Evolutionary conservation across 2,888 invertebrate genomes (phyloP), one percentile per base, ranked within the genome.

Genomic region (Cynaeus angustus): DNA sequence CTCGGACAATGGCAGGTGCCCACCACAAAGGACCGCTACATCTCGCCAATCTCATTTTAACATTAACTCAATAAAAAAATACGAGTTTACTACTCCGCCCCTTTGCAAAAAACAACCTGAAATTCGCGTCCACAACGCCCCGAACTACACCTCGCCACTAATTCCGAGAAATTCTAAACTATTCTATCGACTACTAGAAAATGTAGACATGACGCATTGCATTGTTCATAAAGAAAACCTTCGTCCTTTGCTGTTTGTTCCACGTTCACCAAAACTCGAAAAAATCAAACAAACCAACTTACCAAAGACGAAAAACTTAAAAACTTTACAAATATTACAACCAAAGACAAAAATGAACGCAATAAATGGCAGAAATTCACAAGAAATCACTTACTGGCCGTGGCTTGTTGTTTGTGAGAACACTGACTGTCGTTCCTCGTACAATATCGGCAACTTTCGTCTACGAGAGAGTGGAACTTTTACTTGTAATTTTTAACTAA

Each of bases 331-430:
- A 69, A 38, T 16, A 13, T 8, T 38, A 6, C 45, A 59, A 59
- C 1, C 28, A 45, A 46, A 59, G 10, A n/a, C 9, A 26, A 41
- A 69, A 59, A 28, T 10, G 9, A 9, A 12, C 26, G 1, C 41
- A 12, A 38, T 45, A 13, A 69, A 65, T 62, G 50, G 55, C 52
- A 71, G 64, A 66, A 72, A 73, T 72, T 68, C 70, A 80, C 78
- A 73, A 80, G 83, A 82, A 82, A 81, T 84, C 85, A 87, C 86
- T 87, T 86, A 86, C 87, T 82, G 85, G 85, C 84, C 85, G 84
- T 84, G 82, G 83, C 83, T 85, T 86, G 85, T 86, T 86, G 86
- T 86, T 86, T 85, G 85, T 83, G 84, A 83, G 74, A 72, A 77
- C 75, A 77, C 77, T 58, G 66, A 64, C 58, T 45, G 61, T 73